A percentile compares a stretch with the other conserved stretches of the same genome.
These are phyloP conservation scores for Cosmorhoe ocellata DNA, from an alignment of 2,888 invertebrate genomes.

Conservation along the genomic window DNA sequence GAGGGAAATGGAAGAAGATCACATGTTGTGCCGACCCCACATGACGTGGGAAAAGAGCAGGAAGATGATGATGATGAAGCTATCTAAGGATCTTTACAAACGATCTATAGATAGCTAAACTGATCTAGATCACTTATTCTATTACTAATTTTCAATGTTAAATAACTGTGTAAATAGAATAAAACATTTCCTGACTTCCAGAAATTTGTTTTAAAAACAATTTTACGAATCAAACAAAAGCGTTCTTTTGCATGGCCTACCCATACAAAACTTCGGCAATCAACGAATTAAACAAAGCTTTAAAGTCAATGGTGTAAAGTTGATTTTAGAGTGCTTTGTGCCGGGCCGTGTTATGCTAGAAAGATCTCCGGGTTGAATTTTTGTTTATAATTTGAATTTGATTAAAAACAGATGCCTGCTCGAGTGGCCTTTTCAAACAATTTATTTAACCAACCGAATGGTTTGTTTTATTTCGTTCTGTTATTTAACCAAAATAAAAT, in stretches of 20 bases:
- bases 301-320: neutral
- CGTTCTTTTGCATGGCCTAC: neutral
- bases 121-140: too few species aligned
- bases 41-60: too few species aligned
- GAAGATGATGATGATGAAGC: too few species aligned
- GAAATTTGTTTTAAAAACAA: slow-evolving; percentile 16
- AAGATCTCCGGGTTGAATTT: slow-evolving; percentile 1
- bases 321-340: neutral
- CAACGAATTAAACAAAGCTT: neutral
- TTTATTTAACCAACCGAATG: neutral
- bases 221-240: slow-evolving; percentile 7
- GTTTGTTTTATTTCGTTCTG: neutral
- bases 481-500: neutral
- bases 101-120: too few species aligned
- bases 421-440: slow-evolving; percentile 9
- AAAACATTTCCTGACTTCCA: slow-evolving; percentile 12
- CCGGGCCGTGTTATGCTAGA: neutral
- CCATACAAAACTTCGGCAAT: neutral
- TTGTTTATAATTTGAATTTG: slow-evolving; percentile 16
- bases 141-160: neutral
- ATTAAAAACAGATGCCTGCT: slow-evolving; percentile 16
- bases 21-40: too few species aligned
- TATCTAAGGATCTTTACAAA: too few species aligned
- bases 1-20: too few species aligned
- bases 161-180: slow-evolving; percentile 4